phyloP scores from a whole-genome alignment of 2,797 vertebrate genomes.

The Typhlichthys subterraneus region DNA sequence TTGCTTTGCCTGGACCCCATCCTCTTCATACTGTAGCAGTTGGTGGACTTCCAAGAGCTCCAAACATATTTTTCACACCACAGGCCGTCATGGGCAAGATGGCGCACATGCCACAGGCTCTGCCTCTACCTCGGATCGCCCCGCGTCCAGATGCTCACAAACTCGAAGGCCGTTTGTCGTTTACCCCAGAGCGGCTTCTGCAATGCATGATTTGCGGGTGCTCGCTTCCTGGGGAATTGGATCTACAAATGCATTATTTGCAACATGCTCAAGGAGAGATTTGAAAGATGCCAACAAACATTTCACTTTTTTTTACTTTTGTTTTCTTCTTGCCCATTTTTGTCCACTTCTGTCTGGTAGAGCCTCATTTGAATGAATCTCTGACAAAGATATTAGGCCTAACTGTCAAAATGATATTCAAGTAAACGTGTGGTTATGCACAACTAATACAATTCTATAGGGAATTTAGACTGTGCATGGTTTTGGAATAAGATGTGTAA shows the following conservation, averaged over 20 bases:
- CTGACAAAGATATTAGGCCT: conserved; percentile 14
- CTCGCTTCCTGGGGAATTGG: conserved; percentile 77
- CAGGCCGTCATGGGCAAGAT: conserved; percentile 73
- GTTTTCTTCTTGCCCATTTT: no score
- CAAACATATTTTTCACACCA: conserved; percentile 76
- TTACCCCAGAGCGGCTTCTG: conserved; percentile 73
- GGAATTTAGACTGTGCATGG: conserved; percentile 20
- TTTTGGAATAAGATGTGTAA: conserved; percentile 23
- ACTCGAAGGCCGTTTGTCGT: conserved; percentile 72
- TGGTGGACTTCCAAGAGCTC: conserved; percentile 66
- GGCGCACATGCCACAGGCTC: conserved; percentile 65
- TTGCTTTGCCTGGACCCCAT: conserved; percentile 70
- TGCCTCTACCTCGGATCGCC: conserved; percentile 73
- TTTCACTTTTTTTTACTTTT: conserved; percentile 20
- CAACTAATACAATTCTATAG: conserved; percentile 7
- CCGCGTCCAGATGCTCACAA: conserved; percentile 71
- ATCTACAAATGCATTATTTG: conserved; percentile 84
- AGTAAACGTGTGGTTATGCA: conserved; percentile 30
- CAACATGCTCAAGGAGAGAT: conserved; percentile 82
- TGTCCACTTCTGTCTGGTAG: conserved; percentile 20
- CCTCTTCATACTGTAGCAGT: conserved; percentile 75
- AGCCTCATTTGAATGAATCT: conserved; percentile 44
- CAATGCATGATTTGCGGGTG: conserved; percentile 84
- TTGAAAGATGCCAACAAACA: conserved; percentile 54
- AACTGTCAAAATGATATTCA: conserved; percentile 31